A percentile compares a stretch with the other conserved stretches of the same genome.
Evolutionary conservation across 2,113 vertebrate species (phyloP).

Genomic region (Coregonus clupeaformis): DNA sequence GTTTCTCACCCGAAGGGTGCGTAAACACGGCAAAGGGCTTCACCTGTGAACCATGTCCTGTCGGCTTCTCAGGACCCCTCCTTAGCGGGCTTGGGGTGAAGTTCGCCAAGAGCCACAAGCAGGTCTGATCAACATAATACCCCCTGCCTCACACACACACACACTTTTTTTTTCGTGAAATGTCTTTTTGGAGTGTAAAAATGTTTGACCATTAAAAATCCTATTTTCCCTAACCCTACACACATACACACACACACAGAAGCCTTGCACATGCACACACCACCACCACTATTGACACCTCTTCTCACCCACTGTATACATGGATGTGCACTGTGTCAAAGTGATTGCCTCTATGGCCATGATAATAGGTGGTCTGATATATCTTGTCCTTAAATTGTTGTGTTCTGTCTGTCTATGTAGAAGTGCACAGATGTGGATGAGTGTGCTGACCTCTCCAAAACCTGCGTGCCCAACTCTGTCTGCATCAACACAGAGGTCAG

Average conservation of each 20-base stretch:
- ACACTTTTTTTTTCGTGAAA: too few relatives aligned
- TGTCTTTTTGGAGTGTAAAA: too few relatives aligned
- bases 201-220: too few relatives aligned
- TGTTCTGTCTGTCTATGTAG: constrained; percentile 21
- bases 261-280: neutral
- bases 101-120: constrained; percentile 81
- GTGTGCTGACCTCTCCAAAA: constrained; percentile 28
- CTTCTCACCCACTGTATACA: too few relatives aligned
- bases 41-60: constrained; percentile 81
- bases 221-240: neutral
- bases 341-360: too few relatives aligned
- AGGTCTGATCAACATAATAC: constrained; percentile 64
- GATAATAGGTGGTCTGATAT: too few relatives aligned
- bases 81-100: constrained; percentile 79
- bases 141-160: too few relatives aligned
- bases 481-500: constrained; percentile 54
- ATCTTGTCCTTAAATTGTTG: neutral
- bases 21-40: constrained; percentile 80
- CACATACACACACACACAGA: neutral
- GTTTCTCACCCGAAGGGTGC: constrained; percentile 77
- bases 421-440: constrained; percentile 46
- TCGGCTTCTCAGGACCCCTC: constrained; percentile 73
- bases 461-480: constrained; percentile 48
- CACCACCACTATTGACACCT: neutral
- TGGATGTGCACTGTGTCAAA: too few relatives aligned